Conservation (phyloP, 2,797 vertebrate species). For the Poecilia gillii region DNA sequence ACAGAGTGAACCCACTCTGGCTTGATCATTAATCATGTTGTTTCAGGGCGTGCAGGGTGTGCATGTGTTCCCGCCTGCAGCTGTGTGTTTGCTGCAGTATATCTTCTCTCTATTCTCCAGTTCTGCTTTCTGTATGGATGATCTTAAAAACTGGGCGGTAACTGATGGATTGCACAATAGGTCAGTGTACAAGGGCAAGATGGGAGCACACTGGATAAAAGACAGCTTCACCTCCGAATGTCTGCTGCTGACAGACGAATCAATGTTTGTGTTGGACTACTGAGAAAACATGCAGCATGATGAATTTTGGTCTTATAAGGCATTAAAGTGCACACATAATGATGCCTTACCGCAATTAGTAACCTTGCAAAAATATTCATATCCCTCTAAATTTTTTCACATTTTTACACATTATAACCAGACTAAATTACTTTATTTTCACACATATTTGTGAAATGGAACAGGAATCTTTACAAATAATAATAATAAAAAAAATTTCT, state of each 20-base stretch:
- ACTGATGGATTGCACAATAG: conserved; percentile 71
- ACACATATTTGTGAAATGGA: background rate
- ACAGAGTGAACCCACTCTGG: conserved; percentile 29
- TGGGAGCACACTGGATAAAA: conserved; percentile 57
- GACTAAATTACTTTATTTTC: background rate
- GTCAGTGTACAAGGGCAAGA: conserved; percentile 69
- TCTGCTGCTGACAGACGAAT: conserved; percentile 61
- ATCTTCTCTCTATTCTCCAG: conserved; percentile 8
- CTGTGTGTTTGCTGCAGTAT: conserved; percentile 12
- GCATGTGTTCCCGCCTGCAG: conserved; percentile 3
- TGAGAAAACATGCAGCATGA: conserved; percentile 40
- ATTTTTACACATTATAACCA: background rate
- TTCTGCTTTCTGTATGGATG: conserved; percentile 44
- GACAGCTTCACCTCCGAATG: conserved; percentile 60
- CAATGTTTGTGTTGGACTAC: conserved; percentile 60
- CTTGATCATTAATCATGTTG: conserved; percentile 51
- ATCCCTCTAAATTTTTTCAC: background rate
- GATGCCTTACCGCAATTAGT: conserved; percentile 16
- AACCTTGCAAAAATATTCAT: background rate
- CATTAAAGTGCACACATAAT: conserved; percentile 14
- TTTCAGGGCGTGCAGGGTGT: background rate
- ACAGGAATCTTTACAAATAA: background rate
- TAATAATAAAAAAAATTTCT: background rate
- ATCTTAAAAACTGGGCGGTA: conserved; percentile 56
- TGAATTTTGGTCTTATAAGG: conserved; percentile 40